phyloP scores from a whole-genome alignment of 2,888 invertebrate species.

The Ctenicera cuprea region DNA sequence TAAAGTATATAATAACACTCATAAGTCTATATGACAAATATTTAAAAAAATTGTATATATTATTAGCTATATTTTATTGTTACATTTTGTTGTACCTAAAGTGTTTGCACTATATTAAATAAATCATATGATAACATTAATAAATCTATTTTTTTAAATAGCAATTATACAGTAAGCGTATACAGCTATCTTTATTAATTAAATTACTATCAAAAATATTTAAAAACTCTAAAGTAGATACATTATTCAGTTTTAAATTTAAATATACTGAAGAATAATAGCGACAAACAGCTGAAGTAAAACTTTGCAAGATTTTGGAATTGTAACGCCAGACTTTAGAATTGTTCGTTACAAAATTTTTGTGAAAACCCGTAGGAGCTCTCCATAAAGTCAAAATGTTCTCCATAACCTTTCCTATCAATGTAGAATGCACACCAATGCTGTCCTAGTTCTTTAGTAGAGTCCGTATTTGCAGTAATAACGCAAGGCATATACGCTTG shows the following conservation, averaged over 20 bases:
- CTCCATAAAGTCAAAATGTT: conserved; percentile 35
- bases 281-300: conserved; percentile 16
- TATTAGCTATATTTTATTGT: background rate
- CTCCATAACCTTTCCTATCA: conserved; percentile 1
- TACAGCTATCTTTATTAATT: conserved; percentile 8
- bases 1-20: too few species aligned
- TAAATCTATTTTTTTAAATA: conserved; percentile 4
- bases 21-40: too few species aligned
- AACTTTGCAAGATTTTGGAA: background rate
- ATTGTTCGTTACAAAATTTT: conserved; percentile 21
- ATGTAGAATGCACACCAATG: conserved; percentile 37
- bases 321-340: background rate
- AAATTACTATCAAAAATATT: conserved; percentile 19
- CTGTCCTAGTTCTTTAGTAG: conserved; percentile 6
- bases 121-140: conserved; percentile 11
- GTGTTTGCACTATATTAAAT: background rate
- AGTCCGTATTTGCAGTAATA: conserved; percentile 23
- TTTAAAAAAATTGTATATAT: too few species aligned
- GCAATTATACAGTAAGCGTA: conserved; percentile 10
- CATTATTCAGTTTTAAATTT: conserved; percentile 16
- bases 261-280: conserved; percentile 27
- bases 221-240: background rate
- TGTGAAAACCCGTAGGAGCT: conserved; percentile 13
- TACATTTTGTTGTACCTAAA: background rate
- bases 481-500: background rate